phyloP scores from a whole-genome alignment of 2,113 vertebrate species.

The Cinclus mexicanus region DNA sequence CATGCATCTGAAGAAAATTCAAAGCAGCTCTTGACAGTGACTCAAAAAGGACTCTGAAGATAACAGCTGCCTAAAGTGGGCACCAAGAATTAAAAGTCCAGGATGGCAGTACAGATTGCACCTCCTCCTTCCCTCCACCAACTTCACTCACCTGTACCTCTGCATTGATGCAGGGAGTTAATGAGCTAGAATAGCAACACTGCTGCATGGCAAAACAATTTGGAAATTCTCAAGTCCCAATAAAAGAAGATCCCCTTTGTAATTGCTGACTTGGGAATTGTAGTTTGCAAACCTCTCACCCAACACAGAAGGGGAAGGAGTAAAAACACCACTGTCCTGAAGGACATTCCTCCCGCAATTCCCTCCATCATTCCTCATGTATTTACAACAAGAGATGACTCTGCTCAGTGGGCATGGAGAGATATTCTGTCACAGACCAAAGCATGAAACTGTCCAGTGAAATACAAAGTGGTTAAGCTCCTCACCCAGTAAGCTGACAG shows the following conservation, averaged over 20 bases:
- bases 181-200: background rate
- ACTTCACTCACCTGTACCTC: background rate
- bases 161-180: background rate
- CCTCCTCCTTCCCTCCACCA: background rate
- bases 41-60: background rate
- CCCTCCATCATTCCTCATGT: accelerated
- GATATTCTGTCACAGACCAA: background rate
- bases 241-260: background rate
- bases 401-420: background rate
- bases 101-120: background rate
- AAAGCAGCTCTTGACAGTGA: background rate
- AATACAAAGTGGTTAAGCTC: background rate
- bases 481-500: background rate
- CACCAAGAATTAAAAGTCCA: background rate
- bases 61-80: background rate
- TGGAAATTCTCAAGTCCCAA: background rate
- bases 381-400: background rate
- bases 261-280: background rate
- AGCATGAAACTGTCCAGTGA: accelerated
- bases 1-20: background rate
- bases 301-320: background rate
- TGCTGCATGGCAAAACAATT: background rate
- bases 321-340: background rate
- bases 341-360: accelerated
- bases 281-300: background rate